phyloP scores from a whole-genome alignment of 2,888 invertebrate species.

The Pilophorus perplexus region DNA sequence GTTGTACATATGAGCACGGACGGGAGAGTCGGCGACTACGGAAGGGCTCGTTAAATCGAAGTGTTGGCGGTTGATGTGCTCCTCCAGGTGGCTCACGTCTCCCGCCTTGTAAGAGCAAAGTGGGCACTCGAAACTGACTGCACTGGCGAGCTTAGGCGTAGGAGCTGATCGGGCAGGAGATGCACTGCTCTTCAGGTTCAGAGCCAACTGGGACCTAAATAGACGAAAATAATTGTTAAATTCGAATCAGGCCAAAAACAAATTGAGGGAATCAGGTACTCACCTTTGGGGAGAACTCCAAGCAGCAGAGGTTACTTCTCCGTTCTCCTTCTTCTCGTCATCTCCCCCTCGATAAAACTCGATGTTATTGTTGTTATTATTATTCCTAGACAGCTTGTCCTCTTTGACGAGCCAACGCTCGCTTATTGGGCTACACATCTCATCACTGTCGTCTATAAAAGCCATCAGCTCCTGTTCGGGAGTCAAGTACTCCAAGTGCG shows the following conservation, averaged over 20 bases:
- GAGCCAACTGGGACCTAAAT: conserved; percentile 31
- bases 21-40: conserved; percentile 47
- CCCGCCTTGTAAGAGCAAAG: conserved; percentile 73
- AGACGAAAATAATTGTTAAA: too few relatives aligned
- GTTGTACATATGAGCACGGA: conserved; percentile 56
- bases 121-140: conserved; percentile 60
- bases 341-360: conserved; percentile 48
- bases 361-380: conserved; percentile 51
- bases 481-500: conserved; percentile 78
- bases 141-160: conserved; percentile 25
- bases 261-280: too few relatives aligned
- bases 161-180: too few relatives aligned
- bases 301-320: conserved; percentile 57
- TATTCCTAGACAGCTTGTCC: conserved; percentile 41
- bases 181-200: conserved; percentile 53
- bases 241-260: too few relatives aligned
- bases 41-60: conserved; percentile 75
- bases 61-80: conserved; percentile 80
- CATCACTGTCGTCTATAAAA: conserved; percentile 69
- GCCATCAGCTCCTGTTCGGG: conserved; percentile 71
- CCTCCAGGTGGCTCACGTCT: conserved; percentile 71
- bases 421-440: conserved; percentile 43
- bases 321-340: conserved; percentile 41
- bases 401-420: conserved; percentile 42
- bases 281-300: conserved; percentile 73